These are phyloP conservation scores for Augochlorella aurata DNA, from an alignment of 2,888 invertebrate genomes.

Conservation along the genomic window DNA sequence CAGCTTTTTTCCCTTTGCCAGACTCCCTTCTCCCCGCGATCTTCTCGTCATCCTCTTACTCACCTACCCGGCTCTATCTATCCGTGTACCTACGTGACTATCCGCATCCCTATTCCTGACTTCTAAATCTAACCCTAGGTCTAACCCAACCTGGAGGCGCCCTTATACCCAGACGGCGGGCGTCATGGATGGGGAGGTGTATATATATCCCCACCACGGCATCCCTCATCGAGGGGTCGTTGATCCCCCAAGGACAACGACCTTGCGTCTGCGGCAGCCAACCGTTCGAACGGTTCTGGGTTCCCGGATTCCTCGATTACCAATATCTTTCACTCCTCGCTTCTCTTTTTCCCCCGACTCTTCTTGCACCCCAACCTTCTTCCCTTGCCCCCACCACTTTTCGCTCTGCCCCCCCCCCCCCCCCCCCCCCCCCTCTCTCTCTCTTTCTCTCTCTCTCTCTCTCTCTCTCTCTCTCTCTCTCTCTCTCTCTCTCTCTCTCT, in stretches of 20 bases:
- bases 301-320: slow-evolving; percentile 80
- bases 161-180: slow-evolving; percentile 71
- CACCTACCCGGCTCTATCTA: slow-evolving; percentile 51
- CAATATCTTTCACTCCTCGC: slow-evolving; percentile 74
- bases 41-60: background rate
- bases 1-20: slow-evolving; percentile 61
- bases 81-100: slow-evolving; percentile 58
- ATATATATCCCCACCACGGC: slow-evolving; percentile 72
- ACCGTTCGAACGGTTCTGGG: slow-evolving; percentile 78
- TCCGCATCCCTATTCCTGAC: slow-evolving; percentile 67
- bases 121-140: slow-evolving; percentile 70
- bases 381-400: slow-evolving; percentile 29
- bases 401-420: background rate
- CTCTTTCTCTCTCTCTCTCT: slow-evolving; percentile 16
- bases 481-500: background rate
- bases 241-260: slow-evolving; percentile 82
- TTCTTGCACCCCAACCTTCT: slow-evolving; percentile 55
- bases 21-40: slow-evolving; percentile 23
- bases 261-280: slow-evolving; percentile 80
- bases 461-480: too few species aligned
- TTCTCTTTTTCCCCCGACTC: slow-evolving; percentile 42
- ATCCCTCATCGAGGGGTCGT: slow-evolving; percentile 80
- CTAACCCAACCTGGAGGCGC: slow-evolving; percentile 70
- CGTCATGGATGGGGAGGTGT: slow-evolving; percentile 71
- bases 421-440: slow-evolving; percentile 14